These are phyloP conservation scores for Forbesichthys agassizii DNA, from an alignment of 2,113 vertebrate species.

Conservation along the genomic window DNA sequence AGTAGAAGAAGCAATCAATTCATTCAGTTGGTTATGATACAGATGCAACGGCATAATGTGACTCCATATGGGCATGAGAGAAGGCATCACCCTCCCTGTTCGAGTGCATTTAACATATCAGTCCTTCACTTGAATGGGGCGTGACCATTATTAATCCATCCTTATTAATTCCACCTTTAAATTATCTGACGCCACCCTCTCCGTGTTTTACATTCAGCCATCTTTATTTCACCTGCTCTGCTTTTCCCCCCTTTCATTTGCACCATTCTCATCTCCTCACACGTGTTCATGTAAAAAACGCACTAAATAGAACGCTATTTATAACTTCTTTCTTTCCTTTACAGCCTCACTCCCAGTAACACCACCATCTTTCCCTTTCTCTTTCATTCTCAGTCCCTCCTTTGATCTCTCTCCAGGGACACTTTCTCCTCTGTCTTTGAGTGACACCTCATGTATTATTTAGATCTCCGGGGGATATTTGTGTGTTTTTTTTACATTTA, in stretches of 20 bases:
- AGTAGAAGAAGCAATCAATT: no score
- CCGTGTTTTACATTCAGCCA: background rate
- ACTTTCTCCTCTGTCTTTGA: conserved; percentile 59
- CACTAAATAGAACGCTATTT: no score
- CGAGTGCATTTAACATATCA: background rate
- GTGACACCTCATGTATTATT: conserved; percentile 73
- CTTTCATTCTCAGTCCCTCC: conserved; percentile 4
- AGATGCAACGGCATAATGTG: no score
- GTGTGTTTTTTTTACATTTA: conserved; percentile 44
- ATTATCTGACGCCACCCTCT: background rate
- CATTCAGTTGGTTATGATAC: no score
- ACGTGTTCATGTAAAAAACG: no score
- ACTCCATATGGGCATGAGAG: no score
- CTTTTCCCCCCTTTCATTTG: background rate
- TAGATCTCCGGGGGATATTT: conserved; percentile 40
- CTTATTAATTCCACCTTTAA: background rate
- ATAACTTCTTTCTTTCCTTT: background rate
- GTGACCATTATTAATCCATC: background rate
- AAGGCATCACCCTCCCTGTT: background rate
- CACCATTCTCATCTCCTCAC: background rate
- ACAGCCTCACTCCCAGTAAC: background rate
- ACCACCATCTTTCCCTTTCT: background rate
- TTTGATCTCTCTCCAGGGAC: conserved; percentile 36
- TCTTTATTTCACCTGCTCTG: background rate
- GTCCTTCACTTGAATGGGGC: no score